Percentiles rank a stretch among this genome's conserved stretches.
phyloP scores from a whole-genome alignment of 2,888 invertebrate species.

The Lepidocyrtoides sp. region DNA sequence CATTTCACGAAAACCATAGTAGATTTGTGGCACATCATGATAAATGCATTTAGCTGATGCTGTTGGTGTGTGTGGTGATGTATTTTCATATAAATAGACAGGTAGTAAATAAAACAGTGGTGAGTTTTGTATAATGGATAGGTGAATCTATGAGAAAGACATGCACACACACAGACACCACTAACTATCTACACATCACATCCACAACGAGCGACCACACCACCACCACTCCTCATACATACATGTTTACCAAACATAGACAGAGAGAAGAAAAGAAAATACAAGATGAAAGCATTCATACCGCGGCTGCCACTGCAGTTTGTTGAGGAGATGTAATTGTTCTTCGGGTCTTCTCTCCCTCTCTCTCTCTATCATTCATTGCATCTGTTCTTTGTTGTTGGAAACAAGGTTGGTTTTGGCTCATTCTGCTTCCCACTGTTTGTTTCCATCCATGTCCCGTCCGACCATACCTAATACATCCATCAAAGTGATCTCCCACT shows the following conservation, averaged over 20 bases:
- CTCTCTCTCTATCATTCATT: constrained; percentile 69
- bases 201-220: not conserved
- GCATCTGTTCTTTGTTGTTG: constrained; percentile 42
- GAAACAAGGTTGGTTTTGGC: constrained; percentile 32
- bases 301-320: not conserved
- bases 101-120: constrained; percentile 43
- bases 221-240: not conserved
- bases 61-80: constrained; percentile 14
- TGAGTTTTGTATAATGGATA: not conserved
- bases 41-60: not conserved
- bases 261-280: constrained; percentile 20
- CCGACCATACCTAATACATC: constrained; percentile 74
- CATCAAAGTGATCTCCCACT: constrained; percentile 79
- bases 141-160: not conserved
- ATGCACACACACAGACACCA: not conserved
- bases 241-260: too few relatives aligned
- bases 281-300: constrained; percentile 59
- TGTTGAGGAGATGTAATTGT: constrained; percentile 18
- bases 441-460: constrained; percentile 50
- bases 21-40: constrained; percentile 11
- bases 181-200: constrained; percentile 5
- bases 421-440: constrained; percentile 49
- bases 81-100: constrained; percentile 41
- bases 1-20: not conserved
- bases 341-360: constrained; percentile 14